phyloP scores from a whole-genome alignment of 64 coral and sea anemone species.

The Montipora foliosa region DNA sequence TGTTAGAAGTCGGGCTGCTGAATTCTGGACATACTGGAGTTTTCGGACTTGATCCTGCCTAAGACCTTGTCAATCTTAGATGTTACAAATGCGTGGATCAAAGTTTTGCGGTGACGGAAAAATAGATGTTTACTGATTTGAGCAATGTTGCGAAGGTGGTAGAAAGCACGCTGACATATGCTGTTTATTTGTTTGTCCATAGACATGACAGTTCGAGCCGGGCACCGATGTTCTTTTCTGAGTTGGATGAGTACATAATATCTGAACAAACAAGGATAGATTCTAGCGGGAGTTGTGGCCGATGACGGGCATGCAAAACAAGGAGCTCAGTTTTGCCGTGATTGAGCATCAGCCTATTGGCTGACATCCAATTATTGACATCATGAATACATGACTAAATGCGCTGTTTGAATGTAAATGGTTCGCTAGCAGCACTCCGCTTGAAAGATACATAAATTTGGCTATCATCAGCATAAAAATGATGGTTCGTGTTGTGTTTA shows the following conservation, averaged over 20 bases:
- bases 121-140: not conserved
- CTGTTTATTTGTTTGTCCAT: not conserved
- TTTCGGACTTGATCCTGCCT: too few species aligned
- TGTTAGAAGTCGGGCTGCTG: too few species aligned
- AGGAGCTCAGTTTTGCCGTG: constrained; percentile 31
- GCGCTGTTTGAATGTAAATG: too few species aligned
- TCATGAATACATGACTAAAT: not conserved
- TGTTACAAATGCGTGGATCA: not conserved
- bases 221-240: not conserved
- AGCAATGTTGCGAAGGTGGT: not conserved
- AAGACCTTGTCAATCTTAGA: not conserved
- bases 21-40: too few species aligned
- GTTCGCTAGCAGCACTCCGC: too few species aligned
- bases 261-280: constrained; percentile 4
- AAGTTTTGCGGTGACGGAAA: not conserved
- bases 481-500: too few species aligned
- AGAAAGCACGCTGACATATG: not conserved
- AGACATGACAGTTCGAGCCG: not conserved
- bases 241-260: not conserved
- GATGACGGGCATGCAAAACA: constrained; percentile 28
- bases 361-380: not conserved
- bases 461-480: too few species aligned
- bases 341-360: constrained; percentile 21
- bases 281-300: not conserved
- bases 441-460: too few species aligned